phyloP scores from a whole-genome alignment of 2,888 invertebrate genomes.

The Lepidonotus clava region DNA sequence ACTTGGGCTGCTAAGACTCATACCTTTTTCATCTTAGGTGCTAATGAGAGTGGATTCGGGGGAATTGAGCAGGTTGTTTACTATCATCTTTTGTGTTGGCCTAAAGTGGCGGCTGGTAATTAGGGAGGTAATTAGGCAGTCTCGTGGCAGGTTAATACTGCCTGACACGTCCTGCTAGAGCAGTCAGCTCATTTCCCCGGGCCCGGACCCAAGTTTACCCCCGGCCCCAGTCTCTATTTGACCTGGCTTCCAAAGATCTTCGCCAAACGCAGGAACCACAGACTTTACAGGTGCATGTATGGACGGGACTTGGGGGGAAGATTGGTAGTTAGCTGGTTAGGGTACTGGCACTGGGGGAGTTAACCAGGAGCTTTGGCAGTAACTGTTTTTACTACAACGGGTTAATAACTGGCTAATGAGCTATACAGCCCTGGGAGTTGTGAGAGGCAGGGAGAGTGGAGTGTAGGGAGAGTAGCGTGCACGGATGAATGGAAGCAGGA shows the following conservation, averaged over 20 bases:
- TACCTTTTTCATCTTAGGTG: too few relatives aligned
- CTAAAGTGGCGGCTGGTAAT: too few relatives aligned
- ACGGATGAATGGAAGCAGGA: not conserved
- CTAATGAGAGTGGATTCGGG: too few relatives aligned
- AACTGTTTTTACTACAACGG: not conserved
- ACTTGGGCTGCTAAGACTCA: too few relatives aligned
- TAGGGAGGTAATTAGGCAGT: not conserved
- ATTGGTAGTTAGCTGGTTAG: not conserved
- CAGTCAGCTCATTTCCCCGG: not conserved
- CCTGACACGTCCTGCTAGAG: not conserved
- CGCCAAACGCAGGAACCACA: not conserved
- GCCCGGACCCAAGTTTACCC: not conserved
- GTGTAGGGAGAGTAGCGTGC: not conserved
- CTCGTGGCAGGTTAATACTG: not conserved
- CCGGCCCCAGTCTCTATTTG: not conserved
- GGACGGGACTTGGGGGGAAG: not conserved
- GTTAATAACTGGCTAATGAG: not conserved
- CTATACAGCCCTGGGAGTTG: not conserved
- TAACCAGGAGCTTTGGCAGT: not conserved
- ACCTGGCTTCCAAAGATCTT: not conserved
- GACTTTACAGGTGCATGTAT: slow-evolving; percentile 37
- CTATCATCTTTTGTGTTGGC: too few relatives aligned
- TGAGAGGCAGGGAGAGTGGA: not conserved
- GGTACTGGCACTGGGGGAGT: too few relatives aligned
- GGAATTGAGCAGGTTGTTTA: too few relatives aligned